Percentiles rank a stretch among this genome's conserved stretches.
Conservation (phyloP, 2,797 vertebrate species). For the Spea hammondii region DNA sequence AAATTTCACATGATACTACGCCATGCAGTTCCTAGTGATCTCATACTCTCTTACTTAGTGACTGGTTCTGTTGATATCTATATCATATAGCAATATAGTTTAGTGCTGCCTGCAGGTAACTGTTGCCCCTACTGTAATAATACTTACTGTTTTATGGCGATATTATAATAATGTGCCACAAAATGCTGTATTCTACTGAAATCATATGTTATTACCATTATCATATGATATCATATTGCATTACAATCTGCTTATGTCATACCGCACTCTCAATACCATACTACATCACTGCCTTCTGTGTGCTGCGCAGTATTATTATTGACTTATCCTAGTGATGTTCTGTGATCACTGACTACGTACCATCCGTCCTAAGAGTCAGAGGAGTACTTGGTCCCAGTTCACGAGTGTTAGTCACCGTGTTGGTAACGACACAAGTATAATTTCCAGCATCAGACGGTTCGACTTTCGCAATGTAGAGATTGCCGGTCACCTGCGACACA, state of each 20-base stretch:
- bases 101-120: no score
- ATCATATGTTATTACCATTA: not conserved
- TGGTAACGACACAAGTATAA: conserved; percentile 95
- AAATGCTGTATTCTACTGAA: not conserved
- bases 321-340: not conserved
- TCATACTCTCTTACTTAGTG: no score
- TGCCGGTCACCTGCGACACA: conserved; percentile 93
- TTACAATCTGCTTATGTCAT: not conserved
- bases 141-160: no score
- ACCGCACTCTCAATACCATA: not conserved
- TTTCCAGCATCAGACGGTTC: conserved; percentile 93
- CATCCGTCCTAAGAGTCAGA: conserved; percentile 88
- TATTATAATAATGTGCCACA: no score
- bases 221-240: not conserved
- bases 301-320: not conserved
- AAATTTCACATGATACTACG: no score
- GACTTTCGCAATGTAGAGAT: conserved; percentile 95
- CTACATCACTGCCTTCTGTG: not conserved
- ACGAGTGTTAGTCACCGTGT: conserved; percentile 82
- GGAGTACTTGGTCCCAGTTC: conserved; percentile 91
- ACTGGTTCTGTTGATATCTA: no score
- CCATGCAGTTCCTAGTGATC: no score
- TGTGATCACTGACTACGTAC: conserved; percentile 68
- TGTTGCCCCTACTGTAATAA: no score
- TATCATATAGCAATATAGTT: no score